phyloP scores from a whole-genome alignment of 2,113 vertebrate species.

The Charina bottae region DNA sequence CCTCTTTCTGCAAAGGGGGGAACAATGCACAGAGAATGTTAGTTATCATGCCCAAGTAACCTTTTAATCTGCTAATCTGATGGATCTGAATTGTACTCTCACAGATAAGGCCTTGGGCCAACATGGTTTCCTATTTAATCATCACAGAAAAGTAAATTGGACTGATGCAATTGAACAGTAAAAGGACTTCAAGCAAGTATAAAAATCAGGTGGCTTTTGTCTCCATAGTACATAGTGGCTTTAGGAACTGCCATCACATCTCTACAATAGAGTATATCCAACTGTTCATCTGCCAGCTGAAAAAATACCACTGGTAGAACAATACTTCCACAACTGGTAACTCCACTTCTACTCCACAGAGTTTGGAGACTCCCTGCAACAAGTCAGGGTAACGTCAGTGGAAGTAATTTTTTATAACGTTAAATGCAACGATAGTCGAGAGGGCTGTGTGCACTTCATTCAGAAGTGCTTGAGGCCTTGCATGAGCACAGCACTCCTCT shows the following conservation, averaged over 20 bases:
- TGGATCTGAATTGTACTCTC: background rate
- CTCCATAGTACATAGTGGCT: background rate
- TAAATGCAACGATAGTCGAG: background rate
- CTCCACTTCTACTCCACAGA: background rate
- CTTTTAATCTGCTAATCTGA: background rate
- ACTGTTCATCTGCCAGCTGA: background rate
- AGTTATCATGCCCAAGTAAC: background rate
- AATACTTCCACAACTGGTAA: background rate
- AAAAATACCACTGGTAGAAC: background rate
- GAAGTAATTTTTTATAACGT: background rate
- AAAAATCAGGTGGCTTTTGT: background rate
- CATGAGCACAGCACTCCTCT: background rate
- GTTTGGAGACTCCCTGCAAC: too few species aligned
- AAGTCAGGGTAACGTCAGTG: background rate
- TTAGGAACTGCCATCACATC: background rate
- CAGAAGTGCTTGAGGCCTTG: background rate
- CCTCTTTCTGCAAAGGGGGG: background rate
- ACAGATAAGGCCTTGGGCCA: background rate
- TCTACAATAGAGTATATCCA: background rate
- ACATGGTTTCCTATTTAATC: background rate
- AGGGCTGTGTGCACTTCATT: background rate
- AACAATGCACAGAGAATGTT: background rate
- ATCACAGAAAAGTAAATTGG: background rate
- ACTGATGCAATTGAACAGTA: background rate
- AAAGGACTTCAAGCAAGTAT: background rate